phyloP scores from a whole-genome alignment of 2,888 invertebrate species.

The Plebejus anna region DNA sequence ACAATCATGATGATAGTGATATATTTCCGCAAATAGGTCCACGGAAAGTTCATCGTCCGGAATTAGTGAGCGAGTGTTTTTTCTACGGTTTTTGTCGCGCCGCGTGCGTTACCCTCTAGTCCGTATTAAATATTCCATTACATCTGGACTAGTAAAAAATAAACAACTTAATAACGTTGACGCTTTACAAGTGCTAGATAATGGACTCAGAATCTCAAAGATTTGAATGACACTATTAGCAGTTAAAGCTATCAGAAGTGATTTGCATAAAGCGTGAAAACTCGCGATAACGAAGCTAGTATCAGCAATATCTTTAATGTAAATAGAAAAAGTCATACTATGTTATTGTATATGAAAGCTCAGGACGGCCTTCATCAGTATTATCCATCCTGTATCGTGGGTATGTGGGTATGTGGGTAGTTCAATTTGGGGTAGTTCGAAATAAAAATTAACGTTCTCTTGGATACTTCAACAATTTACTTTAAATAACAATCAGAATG shows the following conservation, averaged over 20 bases:
- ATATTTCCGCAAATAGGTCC: background rate
- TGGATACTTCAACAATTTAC: too few species aligned
- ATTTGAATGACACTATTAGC: background rate
- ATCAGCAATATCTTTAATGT: background rate
- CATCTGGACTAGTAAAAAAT: background rate
- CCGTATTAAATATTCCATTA: conserved; percentile 30
- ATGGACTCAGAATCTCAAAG: background rate
- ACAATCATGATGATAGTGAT: background rate
- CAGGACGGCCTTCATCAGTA: too few species aligned
- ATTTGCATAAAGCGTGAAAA: background rate
- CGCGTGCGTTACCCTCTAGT: conserved; percentile 66
- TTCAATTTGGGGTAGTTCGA: too few species aligned
- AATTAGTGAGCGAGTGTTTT: conserved; percentile 55
- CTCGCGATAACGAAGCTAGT: background rate
- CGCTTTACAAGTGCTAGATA: background rate
- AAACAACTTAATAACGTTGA: conserved; percentile 10
- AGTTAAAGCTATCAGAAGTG: background rate
- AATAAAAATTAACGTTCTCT: too few species aligned
- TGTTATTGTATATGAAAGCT: background rate
- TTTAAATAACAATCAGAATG: too few species aligned
- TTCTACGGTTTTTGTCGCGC: conserved; percentile 64
- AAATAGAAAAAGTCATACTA: background rate
- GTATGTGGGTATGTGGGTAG: too few species aligned
- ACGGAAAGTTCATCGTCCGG: conserved; percentile 59
- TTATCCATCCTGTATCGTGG: too few species aligned